phyloP scores from a whole-genome alignment of 2,113 vertebrate species.

The Callospermophilus lateralis region DNA sequence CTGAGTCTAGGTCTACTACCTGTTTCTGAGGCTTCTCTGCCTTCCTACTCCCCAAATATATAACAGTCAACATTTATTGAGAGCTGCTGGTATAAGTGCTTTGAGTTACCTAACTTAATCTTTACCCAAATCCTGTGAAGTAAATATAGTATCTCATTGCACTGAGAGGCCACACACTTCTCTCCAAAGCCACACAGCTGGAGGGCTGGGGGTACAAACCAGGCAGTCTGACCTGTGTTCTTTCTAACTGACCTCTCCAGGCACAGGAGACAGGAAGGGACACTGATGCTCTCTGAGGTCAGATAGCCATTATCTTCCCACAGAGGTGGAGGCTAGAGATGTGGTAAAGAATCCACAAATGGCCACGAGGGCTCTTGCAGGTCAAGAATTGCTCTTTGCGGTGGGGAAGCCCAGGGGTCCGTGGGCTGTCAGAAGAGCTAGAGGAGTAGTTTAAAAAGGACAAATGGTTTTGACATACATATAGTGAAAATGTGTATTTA shows the following conservation, averaged over 20 bases:
- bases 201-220: not conserved
- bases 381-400: not conserved
- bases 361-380: not conserved
- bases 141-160: not conserved
- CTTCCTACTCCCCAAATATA: not conserved
- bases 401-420: not conserved
- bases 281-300: not conserved
- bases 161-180: not conserved
- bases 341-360: not conserved
- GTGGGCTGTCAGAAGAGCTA: not conserved
- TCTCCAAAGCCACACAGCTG: not conserved
- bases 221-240: not conserved
- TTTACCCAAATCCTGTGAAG: not conserved
- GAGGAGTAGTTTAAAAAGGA: not conserved
- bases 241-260: not conserved
- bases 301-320: not conserved
- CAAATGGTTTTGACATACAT: not conserved
- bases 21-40: constrained; percentile 1
- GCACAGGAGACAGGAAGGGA: not conserved
- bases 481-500: not conserved
- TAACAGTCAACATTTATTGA: not conserved
- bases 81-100: not conserved
- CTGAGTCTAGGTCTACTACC: not conserved
- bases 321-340: not conserved
- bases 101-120: not conserved